Base-by-base conservation (phyloP, 1,140 invertebrate genomes). In the Coenobita brevimanus region DNA sequence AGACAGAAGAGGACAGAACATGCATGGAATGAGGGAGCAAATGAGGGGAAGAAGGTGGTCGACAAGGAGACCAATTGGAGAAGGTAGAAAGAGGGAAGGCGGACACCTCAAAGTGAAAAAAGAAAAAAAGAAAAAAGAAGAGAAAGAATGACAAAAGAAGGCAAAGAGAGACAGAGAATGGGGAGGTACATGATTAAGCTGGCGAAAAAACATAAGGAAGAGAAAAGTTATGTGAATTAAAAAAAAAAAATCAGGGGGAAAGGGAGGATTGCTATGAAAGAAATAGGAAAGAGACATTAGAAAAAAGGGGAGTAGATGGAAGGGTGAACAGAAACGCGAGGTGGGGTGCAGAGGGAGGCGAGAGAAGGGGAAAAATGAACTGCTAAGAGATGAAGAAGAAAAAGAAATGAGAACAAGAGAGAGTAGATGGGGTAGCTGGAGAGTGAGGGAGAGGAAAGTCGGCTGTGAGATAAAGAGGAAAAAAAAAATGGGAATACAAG, bases 361-460 rank as follows among this genome's bases (percentile, higher is more conserved):
- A 71, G 36, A 3, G 41, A 13, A 13, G 54, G n/a, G 54, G 54
- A 57, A 57, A 10, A 57, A 57, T 57, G n/a, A 57, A 57, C 13
- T 57, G 54, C n/a, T 10, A n/a, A 57, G 54, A n/a, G n/a, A n/a
- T 10, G n/a, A 57, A 57, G n/a, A 10, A 57, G 54, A 57, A 57
- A n/a, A 57, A 10, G n/a, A 57, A 57, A 57, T 57, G 17, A 46
- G 17, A n/a, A n/a, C 2, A 21, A n/a, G 30, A 1, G 3, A 2
- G 30, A 76, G 73, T 41, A 38, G 43, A 38, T 41, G 73, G 43
- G 73, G 43, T 30, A 76, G 73, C 36, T 30, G 43, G 73, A 76
- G 73, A 76, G 73, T 41, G 73, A 76, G 38, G 43, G 73, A 78
- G 73, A 78, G 73, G 43, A 38, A 78, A 38, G 43, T 30, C 36